These are phyloP conservation scores for Aurelia aurita complex sp. Pacific DNA, from an alignment of 30 jellyfish, hydroid and myxozoan species.

Conservation along the genomic window DNA sequence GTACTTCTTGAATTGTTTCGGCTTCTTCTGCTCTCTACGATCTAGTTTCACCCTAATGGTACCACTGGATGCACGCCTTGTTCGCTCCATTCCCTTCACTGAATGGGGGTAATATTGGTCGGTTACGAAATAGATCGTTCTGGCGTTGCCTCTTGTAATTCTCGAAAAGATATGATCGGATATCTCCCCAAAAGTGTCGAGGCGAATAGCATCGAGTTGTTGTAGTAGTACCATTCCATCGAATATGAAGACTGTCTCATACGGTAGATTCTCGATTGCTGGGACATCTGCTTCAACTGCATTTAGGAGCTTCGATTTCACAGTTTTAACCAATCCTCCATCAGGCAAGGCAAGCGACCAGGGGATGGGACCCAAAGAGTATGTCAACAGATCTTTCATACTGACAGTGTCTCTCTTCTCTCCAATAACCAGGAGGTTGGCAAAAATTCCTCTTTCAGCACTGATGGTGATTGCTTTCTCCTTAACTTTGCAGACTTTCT, in stretches of 20 bases:
- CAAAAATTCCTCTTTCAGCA: slow-evolving; percentile 56
- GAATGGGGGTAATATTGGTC: not conserved
- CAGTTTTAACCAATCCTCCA: too few species aligned
- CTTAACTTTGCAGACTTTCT: slow-evolving; percentile 35
- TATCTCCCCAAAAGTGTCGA: slow-evolving; percentile 39
- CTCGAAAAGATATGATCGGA: slow-evolving; percentile 23
- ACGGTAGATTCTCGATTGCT: too few species aligned
- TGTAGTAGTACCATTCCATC: too few species aligned
- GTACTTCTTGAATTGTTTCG: slow-evolving; percentile 50
- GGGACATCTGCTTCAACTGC: too few species aligned
- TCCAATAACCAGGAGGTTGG: slow-evolving; percentile 46
- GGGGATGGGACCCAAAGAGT: slow-evolving; percentile 63
- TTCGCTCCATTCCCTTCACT: too few species aligned
- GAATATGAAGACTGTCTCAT: too few species aligned
- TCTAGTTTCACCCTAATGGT: not conserved
- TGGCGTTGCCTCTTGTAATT: slow-evolving; percentile 23
- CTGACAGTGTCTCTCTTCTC: slow-evolving; percentile 26
- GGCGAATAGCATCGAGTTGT: too few species aligned
- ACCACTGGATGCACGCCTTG: slow-evolving; percentile 25
- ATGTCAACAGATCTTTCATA: slow-evolving; percentile 12
- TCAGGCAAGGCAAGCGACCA: slow-evolving; percentile 12
- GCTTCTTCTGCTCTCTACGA: slow-evolving; percentile 35
- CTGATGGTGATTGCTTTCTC: slow-evolving; percentile 42
- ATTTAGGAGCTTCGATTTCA: too few species aligned
- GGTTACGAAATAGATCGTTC: not conserved